Evolutionary conservation across 2,797 vertebrate species (phyloP).

Genomic region (Rhinogobio ventralis): DNA sequence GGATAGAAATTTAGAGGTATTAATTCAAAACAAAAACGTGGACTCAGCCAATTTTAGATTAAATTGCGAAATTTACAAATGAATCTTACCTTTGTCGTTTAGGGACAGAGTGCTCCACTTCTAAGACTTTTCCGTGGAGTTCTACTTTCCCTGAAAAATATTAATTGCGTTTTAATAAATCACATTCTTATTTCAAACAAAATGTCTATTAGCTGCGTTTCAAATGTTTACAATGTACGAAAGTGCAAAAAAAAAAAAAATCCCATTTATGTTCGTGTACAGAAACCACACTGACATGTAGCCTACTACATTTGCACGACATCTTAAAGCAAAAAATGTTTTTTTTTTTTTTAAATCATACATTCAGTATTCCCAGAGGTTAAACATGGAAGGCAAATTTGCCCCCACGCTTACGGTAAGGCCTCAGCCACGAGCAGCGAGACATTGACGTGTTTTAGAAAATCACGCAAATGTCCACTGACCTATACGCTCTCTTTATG

Average conservation of each 20-base stretch:
- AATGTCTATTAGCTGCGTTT: not conserved
- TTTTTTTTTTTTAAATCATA: no score
- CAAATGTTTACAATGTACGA: constrained; percentile 2
- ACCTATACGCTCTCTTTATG: not conserved
- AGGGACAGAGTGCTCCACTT: constrained; percentile 97
- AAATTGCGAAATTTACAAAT: constrained; percentile 42
- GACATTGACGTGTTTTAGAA: not conserved
- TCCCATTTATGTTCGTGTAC: not conserved
- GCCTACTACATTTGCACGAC: not conserved
- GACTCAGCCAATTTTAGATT: constrained; percentile 20
- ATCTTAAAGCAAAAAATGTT: not conserved
- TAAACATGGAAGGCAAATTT: constrained; percentile 61
- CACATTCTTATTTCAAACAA: not conserved
- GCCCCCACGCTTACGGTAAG: constrained; percentile 50
- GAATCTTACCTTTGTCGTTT: constrained; percentile 95
- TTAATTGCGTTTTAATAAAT: constrained; percentile 26
- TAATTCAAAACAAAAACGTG: not conserved
- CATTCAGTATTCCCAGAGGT: constrained; percentile 49
- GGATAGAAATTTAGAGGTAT: not conserved
- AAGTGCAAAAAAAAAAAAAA: not conserved
- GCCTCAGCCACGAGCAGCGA: constrained; percentile 43
- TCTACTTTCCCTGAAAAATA: constrained; percentile 94
- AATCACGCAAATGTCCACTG: not conserved
- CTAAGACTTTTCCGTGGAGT: constrained; percentile 95
- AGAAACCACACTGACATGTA: not conserved